These are phyloP conservation scores for Serinus canaria DNA, from an alignment of 2,113 vertebrate species.

Conservation along the genomic window DNA sequence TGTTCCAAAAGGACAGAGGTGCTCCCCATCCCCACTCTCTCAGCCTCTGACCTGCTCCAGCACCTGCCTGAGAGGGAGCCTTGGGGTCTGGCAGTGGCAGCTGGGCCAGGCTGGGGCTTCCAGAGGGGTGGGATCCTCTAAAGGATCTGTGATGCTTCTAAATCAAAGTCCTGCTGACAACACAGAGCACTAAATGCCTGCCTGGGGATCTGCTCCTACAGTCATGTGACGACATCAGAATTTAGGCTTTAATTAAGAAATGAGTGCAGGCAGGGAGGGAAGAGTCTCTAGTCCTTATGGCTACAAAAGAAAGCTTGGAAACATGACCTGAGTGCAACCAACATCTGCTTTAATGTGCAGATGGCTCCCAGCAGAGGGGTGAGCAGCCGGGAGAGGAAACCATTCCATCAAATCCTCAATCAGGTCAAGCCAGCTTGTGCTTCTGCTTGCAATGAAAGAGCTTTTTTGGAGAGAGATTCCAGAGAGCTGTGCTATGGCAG, in stretches of 20 bases:
- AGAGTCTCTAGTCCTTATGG: background rate
- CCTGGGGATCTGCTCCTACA: constrained; percentile 37
- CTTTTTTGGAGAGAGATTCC: background rate
- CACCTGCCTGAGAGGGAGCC: background rate
- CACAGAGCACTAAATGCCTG: constrained; percentile 26
- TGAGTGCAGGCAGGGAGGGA: background rate
- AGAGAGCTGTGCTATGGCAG: background rate
- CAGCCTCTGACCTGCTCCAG: background rate
- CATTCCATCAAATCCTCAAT: background rate
- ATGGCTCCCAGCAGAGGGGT: constrained; percentile 10
- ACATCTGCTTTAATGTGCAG: constrained; percentile 33
- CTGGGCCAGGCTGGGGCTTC: background rate
- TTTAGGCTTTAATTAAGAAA: constrained; percentile 65
- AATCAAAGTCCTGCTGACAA: constrained; percentile 27
- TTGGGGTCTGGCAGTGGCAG: background rate
- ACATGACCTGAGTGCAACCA: constrained; percentile 14
- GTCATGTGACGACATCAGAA: constrained; percentile 14
- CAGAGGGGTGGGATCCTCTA: background rate
- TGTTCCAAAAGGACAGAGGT: background rate
- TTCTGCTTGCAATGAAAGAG: background rate
- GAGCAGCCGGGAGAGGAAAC: background rate
- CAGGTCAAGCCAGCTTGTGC: background rate
- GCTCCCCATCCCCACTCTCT: background rate
- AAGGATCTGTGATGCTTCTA: background rate
- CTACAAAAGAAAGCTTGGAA: constrained; percentile 29